Base-by-base conservation (phyloP, 1,140 invertebrate species). In the Caenorhabditis remanei region DNA sequence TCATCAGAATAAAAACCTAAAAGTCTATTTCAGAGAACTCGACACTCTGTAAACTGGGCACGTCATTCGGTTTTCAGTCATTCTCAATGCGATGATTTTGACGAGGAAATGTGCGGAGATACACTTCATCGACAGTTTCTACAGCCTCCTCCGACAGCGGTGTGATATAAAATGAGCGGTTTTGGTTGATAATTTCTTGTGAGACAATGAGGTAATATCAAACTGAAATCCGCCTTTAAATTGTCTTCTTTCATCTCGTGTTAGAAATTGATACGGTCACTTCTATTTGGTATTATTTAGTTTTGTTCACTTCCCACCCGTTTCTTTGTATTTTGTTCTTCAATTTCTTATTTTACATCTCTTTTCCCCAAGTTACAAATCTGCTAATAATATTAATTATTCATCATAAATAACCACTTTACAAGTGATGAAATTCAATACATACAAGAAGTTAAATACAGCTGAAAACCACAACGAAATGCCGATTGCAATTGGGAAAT, bases 361-460 rank as follows among this genome's bases (percentile, higher is more conserved):
- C 16, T 11, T 53, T 0, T 53, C 1, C 50, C 32, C 32, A 32
- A 32, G 32, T 32, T 32, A 1, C 32, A 32, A 32, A 32, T 32
- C 0, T 71, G 5, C 2, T 19, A n/a, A 71, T 40, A 40, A 40
- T 4, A 65, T 46, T 43, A 5, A 79, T 79, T 79, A 79, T n/a
- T 79, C 71, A 16, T 79, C 71, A 79, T 79, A 79, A 79, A 79
- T 79, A 50, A 79, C 71, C 71, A 79, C 71, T 79, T 79, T 79
- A 32, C 71, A n/a, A 41, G 85, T 67, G 50, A 85, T 85, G 46
- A 85, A 85, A 79, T 85, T 71, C 48, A 85, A 41, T 19, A 85
- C 67, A 56, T 85, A 85, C 48, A 79, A 58, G 58, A 85, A 85
- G 53, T 85, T 85, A 24, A 85, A 71, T 9, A 85, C n/a, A 41